Evolutionary conservation across 1,140 invertebrate genomes (phyloP).

Genomic region (Drosophila busckii): DNA sequence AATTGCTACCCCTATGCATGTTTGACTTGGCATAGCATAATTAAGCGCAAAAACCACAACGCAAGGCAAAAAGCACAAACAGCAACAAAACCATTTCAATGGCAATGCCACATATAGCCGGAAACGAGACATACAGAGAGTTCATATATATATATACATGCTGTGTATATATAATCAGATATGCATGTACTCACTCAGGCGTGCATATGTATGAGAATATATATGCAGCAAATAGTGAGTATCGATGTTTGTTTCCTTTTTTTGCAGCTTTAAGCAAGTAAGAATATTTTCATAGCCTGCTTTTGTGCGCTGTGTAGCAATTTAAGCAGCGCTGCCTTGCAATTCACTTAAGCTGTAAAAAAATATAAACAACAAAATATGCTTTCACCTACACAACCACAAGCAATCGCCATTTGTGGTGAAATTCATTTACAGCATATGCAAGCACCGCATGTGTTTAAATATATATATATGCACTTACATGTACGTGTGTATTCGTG

Average conservation of each 20-base stretch:
- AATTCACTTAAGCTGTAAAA: too few relatives aligned
- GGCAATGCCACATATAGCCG: slow-evolving; percentile 15
- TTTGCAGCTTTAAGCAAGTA: slow-evolving; percentile 1
- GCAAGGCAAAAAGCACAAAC: slow-evolving; percentile 15
- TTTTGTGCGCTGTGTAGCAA: too few relatives aligned
- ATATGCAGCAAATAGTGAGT: neutral
- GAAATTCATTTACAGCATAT: slow-evolving; percentile 6
- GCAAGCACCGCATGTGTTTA: neutral
- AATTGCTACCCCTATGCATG: too few relatives aligned
- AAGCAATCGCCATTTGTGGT: too few relatives aligned
- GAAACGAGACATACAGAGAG: slow-evolving; percentile 25
- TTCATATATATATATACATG: too few relatives aligned
- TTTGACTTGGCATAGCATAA: too few relatives aligned
- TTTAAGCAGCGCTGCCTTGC: too few relatives aligned
- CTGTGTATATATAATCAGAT: slow-evolving; percentile 10
- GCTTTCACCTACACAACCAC: too few relatives aligned
- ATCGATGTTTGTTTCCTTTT: slow-evolving; percentile 37
- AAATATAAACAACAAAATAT: too few relatives aligned
- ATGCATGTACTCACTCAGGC: neutral
- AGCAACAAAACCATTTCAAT: slow-evolving; percentile 32
- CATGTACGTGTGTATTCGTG: slow-evolving; percentile 1
- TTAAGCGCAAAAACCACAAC: slow-evolving; percentile 53
- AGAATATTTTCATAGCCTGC: slow-evolving; percentile 1
- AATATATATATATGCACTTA: slow-evolving; percentile 1
- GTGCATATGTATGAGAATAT: neutral